Conservation (phyloP, 2,888 invertebrate genomes). For the Polydrusus tereticollis region DNA sequence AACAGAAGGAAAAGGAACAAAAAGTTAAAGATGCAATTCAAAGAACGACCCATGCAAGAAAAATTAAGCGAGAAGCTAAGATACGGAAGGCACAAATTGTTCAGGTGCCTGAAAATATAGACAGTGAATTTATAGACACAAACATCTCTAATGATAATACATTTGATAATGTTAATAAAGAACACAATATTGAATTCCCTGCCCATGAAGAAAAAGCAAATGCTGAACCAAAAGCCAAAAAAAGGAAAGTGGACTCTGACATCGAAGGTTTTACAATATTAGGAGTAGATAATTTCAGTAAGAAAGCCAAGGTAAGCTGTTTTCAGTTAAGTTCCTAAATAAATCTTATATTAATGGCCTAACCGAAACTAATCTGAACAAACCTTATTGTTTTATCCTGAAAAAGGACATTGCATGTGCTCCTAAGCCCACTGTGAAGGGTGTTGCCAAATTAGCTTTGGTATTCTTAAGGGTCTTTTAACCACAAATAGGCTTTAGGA, state of each 20-base stretch:
- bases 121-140: conserved; percentile 55
- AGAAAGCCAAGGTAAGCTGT: conserved; percentile 69
- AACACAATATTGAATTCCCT: no score
- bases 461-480: no score
- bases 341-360: no score
- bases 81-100: conserved; percentile 52
- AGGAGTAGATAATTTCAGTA: conserved; percentile 74
- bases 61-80: conserved; percentile 52
- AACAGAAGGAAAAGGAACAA: conserved; percentile 52
- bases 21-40: conserved; percentile 59
- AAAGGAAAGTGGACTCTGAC: conserved; percentile 56
- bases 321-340: no score
- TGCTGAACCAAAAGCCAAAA: conserved; percentile 30
- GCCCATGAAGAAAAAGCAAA: conserved; percentile 26
- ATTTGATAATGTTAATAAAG: conserved; percentile 2
- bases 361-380: no score
- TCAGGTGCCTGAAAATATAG: conserved; percentile 54
- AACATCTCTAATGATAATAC: conserved; percentile 12
- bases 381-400: no score
- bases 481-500: no score
- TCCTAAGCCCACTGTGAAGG: no score
- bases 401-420: no score
- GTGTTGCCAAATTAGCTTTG: no score
- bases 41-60: conserved; percentile 52
- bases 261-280: conserved; percentile 76